phyloP scores from a whole-genome alignment of 1,140 invertebrate genomes.

The Latrodectus geometricus region DNA sequence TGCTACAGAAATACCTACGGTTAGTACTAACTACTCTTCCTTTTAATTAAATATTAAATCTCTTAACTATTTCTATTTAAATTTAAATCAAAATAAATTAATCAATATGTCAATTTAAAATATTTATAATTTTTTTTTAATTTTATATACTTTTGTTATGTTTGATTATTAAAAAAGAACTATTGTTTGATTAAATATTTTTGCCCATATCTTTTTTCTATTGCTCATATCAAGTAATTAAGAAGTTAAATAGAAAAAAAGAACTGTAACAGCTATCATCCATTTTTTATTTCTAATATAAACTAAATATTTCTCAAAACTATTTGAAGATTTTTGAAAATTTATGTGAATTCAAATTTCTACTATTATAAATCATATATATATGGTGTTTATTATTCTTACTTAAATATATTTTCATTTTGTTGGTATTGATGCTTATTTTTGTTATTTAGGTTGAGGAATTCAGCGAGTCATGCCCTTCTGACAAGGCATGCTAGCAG shows the following conservation, averaged over 20 bases:
- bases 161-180: not conserved
- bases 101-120: not conserved
- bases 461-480: slow-evolving; percentile 53
- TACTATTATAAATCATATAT: too few relatives aligned
- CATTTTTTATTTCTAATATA: too few relatives aligned
- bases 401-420: not conserved
- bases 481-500: slow-evolving; percentile 50
- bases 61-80: not conserved
- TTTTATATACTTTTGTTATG: not conserved
- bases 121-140: too few relatives aligned
- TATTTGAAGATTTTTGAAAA: too few relatives aligned
- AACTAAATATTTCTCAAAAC: too few relatives aligned
- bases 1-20: slow-evolving; percentile 33
- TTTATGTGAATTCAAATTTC: too few relatives aligned
- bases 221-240: not conserved
- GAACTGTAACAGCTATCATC: too few relatives aligned
- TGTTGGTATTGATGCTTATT: not conserved
- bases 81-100: not conserved
- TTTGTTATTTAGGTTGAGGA: slow-evolving; percentile 39
- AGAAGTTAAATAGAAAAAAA: too few relatives aligned
- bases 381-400: not conserved
- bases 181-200: not conserved
- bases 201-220: not conserved
- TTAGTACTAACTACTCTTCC: slow-evolving; percentile 57
- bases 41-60: not conserved